Conservation (phyloP, 35 echinoderm and acorn worm species). For the Heliocidaris erythrogramma region DNA sequence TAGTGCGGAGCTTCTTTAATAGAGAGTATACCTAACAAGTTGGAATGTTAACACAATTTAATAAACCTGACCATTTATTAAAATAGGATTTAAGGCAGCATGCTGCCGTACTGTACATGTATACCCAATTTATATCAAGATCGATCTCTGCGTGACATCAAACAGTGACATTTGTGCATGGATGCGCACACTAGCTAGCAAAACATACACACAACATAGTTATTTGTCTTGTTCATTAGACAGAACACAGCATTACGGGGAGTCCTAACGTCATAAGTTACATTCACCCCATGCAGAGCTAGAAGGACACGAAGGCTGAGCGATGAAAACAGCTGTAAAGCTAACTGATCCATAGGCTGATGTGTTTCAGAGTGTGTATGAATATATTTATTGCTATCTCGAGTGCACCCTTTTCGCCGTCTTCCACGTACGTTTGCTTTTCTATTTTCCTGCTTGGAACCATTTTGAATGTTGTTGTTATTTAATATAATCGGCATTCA, state of each 20-base stretch:
- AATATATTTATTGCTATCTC: too few relatives aligned
- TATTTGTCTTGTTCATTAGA: background rate
- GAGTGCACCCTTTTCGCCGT: background rate
- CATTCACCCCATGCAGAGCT: background rate
- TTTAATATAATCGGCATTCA: too few relatives aligned
- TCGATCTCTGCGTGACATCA: background rate
- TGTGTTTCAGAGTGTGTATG: too few relatives aligned
- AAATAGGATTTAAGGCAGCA: too few relatives aligned
- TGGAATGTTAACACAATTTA: too few relatives aligned
- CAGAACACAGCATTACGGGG: background rate
- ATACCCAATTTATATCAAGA: background rate
- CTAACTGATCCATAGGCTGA: background rate
- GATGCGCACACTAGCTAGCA: background rate
- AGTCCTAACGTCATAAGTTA: background rate
- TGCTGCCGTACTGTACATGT: too few relatives aligned
- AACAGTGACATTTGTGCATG: background rate
- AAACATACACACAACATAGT: conserved; percentile 10
- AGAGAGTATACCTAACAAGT: too few relatives aligned
- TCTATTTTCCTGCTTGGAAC: too few relatives aligned
- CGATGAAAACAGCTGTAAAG: background rate
- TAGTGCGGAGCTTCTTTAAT: too few relatives aligned
- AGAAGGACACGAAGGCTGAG: background rate
- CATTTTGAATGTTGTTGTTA: too few relatives aligned
- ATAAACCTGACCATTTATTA: too few relatives aligned
- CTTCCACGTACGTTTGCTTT: background rate